These are phyloP conservation scores for Eurytoma californica DNA, from an alignment of 2,888 invertebrate genomes.

Conservation along the genomic window DNA sequence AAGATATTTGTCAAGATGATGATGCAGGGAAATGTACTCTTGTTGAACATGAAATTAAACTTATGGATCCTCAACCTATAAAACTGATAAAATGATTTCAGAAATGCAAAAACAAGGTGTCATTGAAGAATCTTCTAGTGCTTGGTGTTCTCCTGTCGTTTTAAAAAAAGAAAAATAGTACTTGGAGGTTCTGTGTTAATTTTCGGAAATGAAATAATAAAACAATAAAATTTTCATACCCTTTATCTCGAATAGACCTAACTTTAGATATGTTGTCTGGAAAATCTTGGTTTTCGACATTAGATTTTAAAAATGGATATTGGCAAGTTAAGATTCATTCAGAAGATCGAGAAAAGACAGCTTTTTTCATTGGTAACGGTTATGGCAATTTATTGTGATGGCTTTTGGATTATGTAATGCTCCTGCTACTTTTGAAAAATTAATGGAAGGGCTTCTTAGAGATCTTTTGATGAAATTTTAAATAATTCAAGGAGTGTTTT, in stretches of 20 bases:
- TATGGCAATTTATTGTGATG: too few species aligned
- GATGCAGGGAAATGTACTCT: background rate
- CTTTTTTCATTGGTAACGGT: too few species aligned
- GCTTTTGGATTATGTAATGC: too few species aligned
- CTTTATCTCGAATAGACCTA: background rate
- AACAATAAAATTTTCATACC: background rate
- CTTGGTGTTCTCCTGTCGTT: conserved; percentile 18
- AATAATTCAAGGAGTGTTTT: too few species aligned
- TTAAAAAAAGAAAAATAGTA: conserved; percentile 4
- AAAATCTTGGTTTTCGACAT: background rate
- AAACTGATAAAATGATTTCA: background rate
- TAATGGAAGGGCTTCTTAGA: too few species aligned
- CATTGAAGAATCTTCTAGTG: conserved; percentile 27
- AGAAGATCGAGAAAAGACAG: too few species aligned
- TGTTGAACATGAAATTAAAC: background rate
- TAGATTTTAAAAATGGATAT: too few species aligned
- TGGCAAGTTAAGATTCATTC: too few species aligned
- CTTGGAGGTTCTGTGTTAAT: conserved; percentile 13
- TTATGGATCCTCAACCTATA: background rate
- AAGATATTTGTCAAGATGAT: background rate
- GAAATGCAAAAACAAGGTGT: background rate
- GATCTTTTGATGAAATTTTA: too few species aligned
- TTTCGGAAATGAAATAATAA: background rate
- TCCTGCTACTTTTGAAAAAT: too few species aligned
- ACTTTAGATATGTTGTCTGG: background rate